These are phyloP conservation scores for Manis javanica DNA, from an alignment of 2,797 vertebrate genomes.

Conservation along the genomic window DNA sequence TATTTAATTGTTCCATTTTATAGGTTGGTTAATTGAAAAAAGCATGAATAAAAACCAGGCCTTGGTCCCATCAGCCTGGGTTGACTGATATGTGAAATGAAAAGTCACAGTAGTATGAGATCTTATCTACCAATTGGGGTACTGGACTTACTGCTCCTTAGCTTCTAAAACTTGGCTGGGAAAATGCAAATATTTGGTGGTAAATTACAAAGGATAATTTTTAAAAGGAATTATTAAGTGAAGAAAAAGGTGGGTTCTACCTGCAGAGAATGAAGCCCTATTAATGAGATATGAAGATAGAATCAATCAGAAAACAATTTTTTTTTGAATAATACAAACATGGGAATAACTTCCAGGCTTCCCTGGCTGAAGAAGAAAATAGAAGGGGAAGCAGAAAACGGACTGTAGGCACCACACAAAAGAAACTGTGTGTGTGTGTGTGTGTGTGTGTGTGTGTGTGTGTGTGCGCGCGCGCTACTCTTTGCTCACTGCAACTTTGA, in stretches of 20 bases:
- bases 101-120: not conserved
- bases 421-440: too few species aligned
- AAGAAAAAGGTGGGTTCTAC: slow-evolving; percentile 10
- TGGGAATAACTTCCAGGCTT: not conserved
- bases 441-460: too few species aligned
- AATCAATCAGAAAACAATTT: not conserved
- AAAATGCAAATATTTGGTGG: not conserved
- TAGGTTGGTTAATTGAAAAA: slow-evolving; percentile 79
- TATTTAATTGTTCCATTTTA: slow-evolving; percentile 76
- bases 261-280: not conserved
- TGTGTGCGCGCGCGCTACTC: not conserved
- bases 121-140: not conserved
- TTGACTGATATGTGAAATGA: not conserved
- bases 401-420: not conserved
- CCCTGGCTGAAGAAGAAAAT: not conserved
- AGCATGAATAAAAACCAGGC: slow-evolving; percentile 50
- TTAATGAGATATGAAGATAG: not conserved
- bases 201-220: not conserved
- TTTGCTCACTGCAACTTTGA: not conserved
- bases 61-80: not conserved
- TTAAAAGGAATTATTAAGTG: not conserved
- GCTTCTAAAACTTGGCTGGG: not conserved
- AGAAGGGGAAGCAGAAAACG: not conserved
- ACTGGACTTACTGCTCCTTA: not conserved
- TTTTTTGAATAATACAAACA: not conserved